phyloP scores from a whole-genome alignment of 2,888 invertebrate species.

The Rambutsinella grinnellia region DNA sequence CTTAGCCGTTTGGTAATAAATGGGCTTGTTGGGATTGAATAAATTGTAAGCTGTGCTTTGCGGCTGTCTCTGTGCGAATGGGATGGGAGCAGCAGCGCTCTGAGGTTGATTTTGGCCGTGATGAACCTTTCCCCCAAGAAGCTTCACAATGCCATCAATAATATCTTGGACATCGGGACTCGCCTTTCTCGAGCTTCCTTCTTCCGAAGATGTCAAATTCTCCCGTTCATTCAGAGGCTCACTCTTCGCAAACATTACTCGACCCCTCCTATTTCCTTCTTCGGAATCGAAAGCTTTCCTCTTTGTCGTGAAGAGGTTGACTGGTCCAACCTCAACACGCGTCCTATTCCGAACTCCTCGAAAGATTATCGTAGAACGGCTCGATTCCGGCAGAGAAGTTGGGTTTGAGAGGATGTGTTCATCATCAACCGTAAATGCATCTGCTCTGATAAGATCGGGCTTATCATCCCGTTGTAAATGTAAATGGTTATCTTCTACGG shows the following conservation, averaged over 20 bases:
- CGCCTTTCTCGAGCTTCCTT: conserved; percentile 63
- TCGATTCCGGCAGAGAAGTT: conserved; percentile 20
- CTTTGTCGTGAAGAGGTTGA: conserved; percentile 36
- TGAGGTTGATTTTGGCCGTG: too few species aligned
- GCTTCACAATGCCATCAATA: conserved; percentile 85
- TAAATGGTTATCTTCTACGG: conserved; percentile 34
- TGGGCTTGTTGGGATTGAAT: conserved; percentile 62
- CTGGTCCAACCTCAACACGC: conserved; percentile 36
- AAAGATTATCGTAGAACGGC: conserved; percentile 34
- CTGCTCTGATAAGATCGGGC: conserved; percentile 4
- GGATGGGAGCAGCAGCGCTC: conserved; percentile 6
- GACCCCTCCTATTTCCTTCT: conserved; percentile 14
- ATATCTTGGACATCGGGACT: conserved; percentile 87
- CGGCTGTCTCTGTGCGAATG: conserved; percentile 37
- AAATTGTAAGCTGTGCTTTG: conserved; percentile 61
- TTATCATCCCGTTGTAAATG: conserved; percentile 16
- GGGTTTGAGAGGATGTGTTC: conserved; percentile 12
- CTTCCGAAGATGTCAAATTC: conserved; percentile 41
- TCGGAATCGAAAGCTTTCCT: conserved; percentile 2
- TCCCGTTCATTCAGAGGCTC: conserved; percentile 36
- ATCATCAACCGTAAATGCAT: conserved; percentile 2
- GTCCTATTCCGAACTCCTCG: conserved; percentile 34
- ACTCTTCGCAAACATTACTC: conserved; percentile 40
- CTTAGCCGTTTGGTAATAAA: conserved; percentile 51
- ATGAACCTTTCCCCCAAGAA: conserved; percentile 87